Evolutionary conservation across 2,797 vertebrate species (phyloP).

Genomic region (Tokudaia muenninki): DNA sequence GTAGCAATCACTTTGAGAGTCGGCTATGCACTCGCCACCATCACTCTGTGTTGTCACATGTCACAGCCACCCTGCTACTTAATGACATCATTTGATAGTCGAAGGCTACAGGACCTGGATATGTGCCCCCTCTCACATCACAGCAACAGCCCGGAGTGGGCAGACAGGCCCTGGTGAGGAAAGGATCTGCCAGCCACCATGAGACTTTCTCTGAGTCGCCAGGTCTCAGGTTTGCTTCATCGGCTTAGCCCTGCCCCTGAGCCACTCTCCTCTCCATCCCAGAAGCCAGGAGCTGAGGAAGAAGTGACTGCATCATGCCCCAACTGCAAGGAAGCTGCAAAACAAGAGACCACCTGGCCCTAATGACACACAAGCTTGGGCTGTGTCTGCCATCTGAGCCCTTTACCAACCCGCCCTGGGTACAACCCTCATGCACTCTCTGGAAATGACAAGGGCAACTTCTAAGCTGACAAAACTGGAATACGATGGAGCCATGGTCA

Average conservation of each 20-base stretch:
- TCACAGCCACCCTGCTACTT: neutral
- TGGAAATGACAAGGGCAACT: neutral
- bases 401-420: neutral
- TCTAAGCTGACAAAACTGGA: neutral
- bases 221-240: constrained; percentile 73
- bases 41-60: neutral
- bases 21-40: neutral
- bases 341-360: neutral
- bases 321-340: neutral
- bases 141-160: neutral
- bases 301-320: constrained; percentile 8
- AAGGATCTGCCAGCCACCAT: constrained; percentile 66
- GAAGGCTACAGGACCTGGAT: fast-evolving
- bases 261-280: constrained; percentile 49
- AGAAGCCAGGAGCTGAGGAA: constrained; percentile 65
- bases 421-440: neutral
- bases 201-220: constrained; percentile 83
- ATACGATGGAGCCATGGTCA: neutral
- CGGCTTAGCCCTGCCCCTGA: constrained; percentile 31
- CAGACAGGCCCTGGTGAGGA: constrained; percentile 72
- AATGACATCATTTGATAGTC: constrained; percentile 10
- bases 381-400: neutral
- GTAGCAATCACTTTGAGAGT: neutral
- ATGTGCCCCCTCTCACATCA: neutral
- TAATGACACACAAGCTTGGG: neutral